A percentile compares a stretch with the other conserved stretches of the same genome.
Conservation (phyloP, 1,140 invertebrate species). For the Drosophila punjabiensis region DNA sequence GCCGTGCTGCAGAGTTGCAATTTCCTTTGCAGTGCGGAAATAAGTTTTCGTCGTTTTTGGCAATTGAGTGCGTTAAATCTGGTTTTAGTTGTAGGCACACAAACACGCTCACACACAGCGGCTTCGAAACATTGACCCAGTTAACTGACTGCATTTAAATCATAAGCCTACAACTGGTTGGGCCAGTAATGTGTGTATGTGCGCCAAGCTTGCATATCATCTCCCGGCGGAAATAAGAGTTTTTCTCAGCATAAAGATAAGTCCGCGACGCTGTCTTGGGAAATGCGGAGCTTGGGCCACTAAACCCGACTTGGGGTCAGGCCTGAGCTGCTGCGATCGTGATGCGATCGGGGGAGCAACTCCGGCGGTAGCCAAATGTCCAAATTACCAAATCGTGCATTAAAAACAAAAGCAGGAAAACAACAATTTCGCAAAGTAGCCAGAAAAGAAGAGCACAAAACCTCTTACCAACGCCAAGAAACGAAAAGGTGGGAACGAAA, state of each 20-base stretch:
- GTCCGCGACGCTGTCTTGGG: conserved; percentile 33
- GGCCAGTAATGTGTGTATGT: conserved; percentile 23
- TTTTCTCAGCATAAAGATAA: conserved; percentile 37
- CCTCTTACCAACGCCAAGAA: conserved; percentile 2
- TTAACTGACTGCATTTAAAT: conserved; percentile 53
- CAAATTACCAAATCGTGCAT: conserved; percentile 76
- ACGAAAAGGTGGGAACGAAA: neutral
- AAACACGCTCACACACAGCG: neutral
- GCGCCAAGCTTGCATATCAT: conserved; percentile 10
- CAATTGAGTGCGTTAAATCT: conserved; percentile 56
- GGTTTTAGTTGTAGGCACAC: conserved; percentile 26
- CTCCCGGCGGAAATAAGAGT: conserved; percentile 33
- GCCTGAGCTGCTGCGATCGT: conserved; percentile 54
- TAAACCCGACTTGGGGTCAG: conserved; percentile 40
- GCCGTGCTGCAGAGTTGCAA: conserved; percentile 55
- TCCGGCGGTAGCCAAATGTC: conserved; percentile 56
- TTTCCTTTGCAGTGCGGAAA: conserved; percentile 70
- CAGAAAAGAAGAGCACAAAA: conserved; percentile 23
- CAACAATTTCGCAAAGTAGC: conserved; percentile 68
- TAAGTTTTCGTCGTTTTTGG: conserved; percentile 54
- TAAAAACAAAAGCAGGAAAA: conserved; percentile 62
- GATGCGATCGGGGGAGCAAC: conserved; percentile 59
- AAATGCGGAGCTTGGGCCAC: conserved; percentile 44
- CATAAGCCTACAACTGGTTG: conserved; percentile 57
- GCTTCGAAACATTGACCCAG: conserved; percentile 55